Evolutionary conservation across 1,140 invertebrate genomes (phyloP).

Genomic region (Hylaeus anthracinus): DNA sequence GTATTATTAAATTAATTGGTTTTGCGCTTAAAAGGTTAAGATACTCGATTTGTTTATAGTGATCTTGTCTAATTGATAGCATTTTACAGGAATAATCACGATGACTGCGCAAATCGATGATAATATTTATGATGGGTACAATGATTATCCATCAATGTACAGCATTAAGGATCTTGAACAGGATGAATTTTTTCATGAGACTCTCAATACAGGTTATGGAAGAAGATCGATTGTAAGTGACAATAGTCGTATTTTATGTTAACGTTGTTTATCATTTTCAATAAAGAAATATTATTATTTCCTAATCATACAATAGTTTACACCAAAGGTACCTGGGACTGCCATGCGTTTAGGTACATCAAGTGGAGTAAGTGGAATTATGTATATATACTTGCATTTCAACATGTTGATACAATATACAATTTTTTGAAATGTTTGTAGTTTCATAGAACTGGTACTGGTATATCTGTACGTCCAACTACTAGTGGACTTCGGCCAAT

Average conservation of each 20-base stretch:
- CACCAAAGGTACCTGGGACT: constrained; percentile 76
- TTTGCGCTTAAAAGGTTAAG: background rate
- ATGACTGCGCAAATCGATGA: constrained; percentile 72
- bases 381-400: background rate
- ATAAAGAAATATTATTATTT: constrained; percentile 23
- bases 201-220: constrained; percentile 84
- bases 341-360: constrained; percentile 82
- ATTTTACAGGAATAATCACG: background rate
- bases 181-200: constrained; percentile 85
- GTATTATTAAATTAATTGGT: background rate
- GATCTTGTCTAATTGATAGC: background rate
- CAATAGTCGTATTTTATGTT: background rate
- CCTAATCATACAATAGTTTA: constrained; percentile 67
- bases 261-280: background rate
- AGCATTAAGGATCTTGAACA: constrained; percentile 85
- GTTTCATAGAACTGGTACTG: constrained; percentile 73
- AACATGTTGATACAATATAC: constrained; percentile 1
- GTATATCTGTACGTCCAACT: constrained; percentile 63
- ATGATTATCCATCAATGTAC: constrained; percentile 85
- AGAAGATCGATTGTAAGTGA: constrained; percentile 81
- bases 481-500: constrained; percentile 87
- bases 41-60: background rate
- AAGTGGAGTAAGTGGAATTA: constrained; percentile 75
- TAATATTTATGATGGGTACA: constrained; percentile 86
- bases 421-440: constrained; percentile 46